Base-by-base conservation (phyloP, 2,113 vertebrate species). In the Hydrolagus affinis region DNA sequence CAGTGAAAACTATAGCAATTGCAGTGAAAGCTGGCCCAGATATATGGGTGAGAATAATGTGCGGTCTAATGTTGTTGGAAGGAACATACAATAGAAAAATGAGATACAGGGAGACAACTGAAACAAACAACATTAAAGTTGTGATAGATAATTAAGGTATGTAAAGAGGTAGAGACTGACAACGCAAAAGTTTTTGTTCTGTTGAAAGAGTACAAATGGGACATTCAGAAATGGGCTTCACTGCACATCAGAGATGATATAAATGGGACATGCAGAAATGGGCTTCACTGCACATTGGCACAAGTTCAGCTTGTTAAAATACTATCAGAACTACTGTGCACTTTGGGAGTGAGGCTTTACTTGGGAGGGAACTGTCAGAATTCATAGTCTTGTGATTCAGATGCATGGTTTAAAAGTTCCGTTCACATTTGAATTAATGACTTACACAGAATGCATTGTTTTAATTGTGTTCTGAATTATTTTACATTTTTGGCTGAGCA, bases 281-380 rank as follows among this genome's bases (percentile, higher is more conserved):
- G 19, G 21, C 19, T 59, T 77, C 11, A 12, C 21, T 59, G 6
- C 17, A 23, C 9, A 11, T n/a, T 59, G 75, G 56, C 56, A 23
- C n/a, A 23, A 8, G 10, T 59, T 19, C 75, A 77, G 21, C 15
- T 77, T 77, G 75, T 11, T 77, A 59, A 57, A 77, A 4, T 77
- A 11, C 21, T 60, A 77, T 77, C 56, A 60, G 56, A 77, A 25
- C 56, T 59, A 4, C 21, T 56, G 32, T 77, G n/a, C 19, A 59
- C 74, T 77, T 77, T 59, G 12, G 75, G n/a, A 77, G 56, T 17
- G 56, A 59, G 56, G 75, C 59, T 77, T 59, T 77, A 23, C 59
- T 77, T 77, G 56, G 56, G 56, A 77, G 56, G 56, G 56, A 77
- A 11, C 11, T 74, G 72, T 74, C 30, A 59, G 72, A 56, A n/a